phyloP scores from a whole-genome alignment of 92 coral and sea anemone genomes.

The Palythoa grandis region DNA sequence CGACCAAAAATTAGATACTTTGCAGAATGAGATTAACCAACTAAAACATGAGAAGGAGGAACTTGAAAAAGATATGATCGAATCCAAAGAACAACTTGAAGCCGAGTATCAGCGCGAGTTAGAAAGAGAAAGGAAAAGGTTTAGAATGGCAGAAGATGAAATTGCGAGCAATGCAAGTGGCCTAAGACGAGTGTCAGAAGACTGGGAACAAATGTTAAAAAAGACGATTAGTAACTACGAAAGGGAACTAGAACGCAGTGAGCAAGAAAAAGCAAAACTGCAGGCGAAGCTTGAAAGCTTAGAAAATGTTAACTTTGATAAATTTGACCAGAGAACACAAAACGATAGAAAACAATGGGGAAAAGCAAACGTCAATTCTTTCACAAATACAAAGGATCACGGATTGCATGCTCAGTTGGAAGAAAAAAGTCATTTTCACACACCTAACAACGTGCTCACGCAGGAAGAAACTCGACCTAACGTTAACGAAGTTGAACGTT shows the following conservation, averaged over 20 bases:
- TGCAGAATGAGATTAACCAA: conserved; percentile 40
- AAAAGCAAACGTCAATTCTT: background rate
- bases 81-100: conserved; percentile 52
- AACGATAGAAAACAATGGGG: background rate
- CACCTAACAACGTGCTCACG: conserved; percentile 34
- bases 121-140: conserved; percentile 49
- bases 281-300: background rate
- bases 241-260: conserved; percentile 57
- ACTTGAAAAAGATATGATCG: conserved; percentile 52
- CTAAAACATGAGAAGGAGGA: conserved; percentile 60
- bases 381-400: background rate
- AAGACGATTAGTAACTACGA: conserved; percentile 67
- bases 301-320: background rate
- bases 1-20: conserved; percentile 39
- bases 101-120: conserved; percentile 46
- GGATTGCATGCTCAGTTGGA: background rate
- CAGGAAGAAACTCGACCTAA: background rate
- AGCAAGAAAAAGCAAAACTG: conserved; percentile 51
- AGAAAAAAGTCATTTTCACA: background rate
- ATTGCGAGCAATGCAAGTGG: conserved; percentile 56
- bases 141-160: conserved; percentile 54
- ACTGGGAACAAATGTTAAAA: conserved; percentile 75
- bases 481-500: background rate
- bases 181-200: conserved; percentile 63
- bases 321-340: background rate